Base-by-base conservation (phyloP, 2,888 invertebrate species). In the Hemithea aestivaria region DNA sequence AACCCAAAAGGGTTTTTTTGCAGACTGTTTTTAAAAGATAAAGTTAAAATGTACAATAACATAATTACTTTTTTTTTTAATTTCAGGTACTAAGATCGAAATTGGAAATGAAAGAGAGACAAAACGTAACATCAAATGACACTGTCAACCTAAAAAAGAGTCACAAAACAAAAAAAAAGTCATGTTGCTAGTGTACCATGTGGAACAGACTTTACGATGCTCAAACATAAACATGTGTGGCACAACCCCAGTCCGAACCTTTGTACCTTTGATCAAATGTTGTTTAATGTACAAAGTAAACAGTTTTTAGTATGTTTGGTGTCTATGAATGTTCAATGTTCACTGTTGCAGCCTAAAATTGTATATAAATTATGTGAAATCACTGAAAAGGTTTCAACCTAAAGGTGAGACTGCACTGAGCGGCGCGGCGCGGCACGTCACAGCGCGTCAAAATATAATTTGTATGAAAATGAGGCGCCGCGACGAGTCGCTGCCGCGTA, bases 31-130 rank as follows among this genome's bases (percentile, higher is more conserved):
- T n/a, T n/a, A n/a, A n/a, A n/a, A n/a, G n/a, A n/a, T n/a, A n/a
- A n/a, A n/a, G n/a, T n/a, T n/a, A n/a, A n/a, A n/a, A n/a, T n/a
- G n/a, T n/a, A n/a, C n/a, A n/a, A n/a, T n/a, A n/a, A n/a, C n/a
- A n/a, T n/a, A 3, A 7, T 21, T 10, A 16, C 2, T 27, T 27
- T 6, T 27, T 5, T 12, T 7, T n/a, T 16, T 16, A 27, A 22
- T 90, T 91, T 56, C 92, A 95, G 89, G 97, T 97, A 56, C 88
- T 97, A 74, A 90, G 91, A 72, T 93, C 94, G 48, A 97, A 97
- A 88, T 91, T 93, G 77, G 93, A 93, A 77, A 90, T 91, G 87
- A 92, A 91, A 69, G 93, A 94, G 73, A 87, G 93, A 66, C 93
- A 93, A 78, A 90, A 89, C 54, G 87, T 89, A 12, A 76, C 80